Evolutionary conservation across 2,797 vertebrate species (phyloP).

Genomic region (Acanthiza pusilla): DNA sequence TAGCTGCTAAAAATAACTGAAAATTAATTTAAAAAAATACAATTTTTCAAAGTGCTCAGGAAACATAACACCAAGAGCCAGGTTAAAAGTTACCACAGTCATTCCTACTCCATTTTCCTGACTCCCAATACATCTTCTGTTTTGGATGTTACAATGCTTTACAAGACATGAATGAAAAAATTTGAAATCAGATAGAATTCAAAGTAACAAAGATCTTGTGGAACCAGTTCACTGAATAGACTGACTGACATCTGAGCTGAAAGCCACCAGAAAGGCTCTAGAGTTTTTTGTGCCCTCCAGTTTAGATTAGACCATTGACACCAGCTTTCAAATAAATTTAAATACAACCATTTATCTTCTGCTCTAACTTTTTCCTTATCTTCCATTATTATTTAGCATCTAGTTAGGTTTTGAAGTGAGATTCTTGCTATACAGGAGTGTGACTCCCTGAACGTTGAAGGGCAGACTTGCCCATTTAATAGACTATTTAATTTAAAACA

Average conservation of each 20-base stretch:
- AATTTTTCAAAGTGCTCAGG: neutral
- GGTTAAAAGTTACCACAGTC: neutral
- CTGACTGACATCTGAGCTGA: neutral
- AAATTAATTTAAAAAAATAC: neutral
- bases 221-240: neutral
- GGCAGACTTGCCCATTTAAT: neutral
- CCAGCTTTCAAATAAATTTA: neutral
- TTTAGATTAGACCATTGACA: neutral
- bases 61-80: neutral
- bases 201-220: neutral
- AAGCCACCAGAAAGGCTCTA: neutral
- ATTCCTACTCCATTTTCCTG: neutral
- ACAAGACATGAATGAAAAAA: neutral
- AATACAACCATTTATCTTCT: neutral
- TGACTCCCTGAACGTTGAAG: neutral
- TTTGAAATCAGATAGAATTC: neutral
- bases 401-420: neutral
- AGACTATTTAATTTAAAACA: neutral
- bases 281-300: neutral
- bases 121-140: neutral
- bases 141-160: neutral
- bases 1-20: neutral
- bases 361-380: neutral
- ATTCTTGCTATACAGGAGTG: neutral
- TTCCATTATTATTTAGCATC: neutral